Conservation (phyloP, 2,113 vertebrate species). For the Phyllopteryx taeniolatus region DNA sequence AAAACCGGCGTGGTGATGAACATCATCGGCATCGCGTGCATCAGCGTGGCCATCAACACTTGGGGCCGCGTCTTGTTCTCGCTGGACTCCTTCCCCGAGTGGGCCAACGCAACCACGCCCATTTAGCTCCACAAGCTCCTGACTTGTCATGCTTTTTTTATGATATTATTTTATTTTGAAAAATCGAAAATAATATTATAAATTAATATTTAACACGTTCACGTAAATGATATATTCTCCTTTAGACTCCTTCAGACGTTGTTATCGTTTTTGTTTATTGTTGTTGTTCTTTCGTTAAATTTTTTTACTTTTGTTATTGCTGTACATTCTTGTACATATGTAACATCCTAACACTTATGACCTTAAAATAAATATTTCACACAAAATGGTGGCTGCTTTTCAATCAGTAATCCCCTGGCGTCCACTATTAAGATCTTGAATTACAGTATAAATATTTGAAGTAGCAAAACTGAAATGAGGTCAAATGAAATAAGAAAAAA, state of each 20-base stretch:
- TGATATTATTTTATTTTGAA: neutral
- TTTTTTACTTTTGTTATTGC: neutral
- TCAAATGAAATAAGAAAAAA: too few species aligned
- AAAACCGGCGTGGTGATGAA: conserved; percentile 88
- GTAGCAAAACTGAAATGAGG: too few species aligned
- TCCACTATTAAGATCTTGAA: neutral
- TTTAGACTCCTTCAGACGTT: too few species aligned
- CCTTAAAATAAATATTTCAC: neutral
- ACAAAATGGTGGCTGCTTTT: neutral
- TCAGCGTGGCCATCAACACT: conserved; percentile 86
- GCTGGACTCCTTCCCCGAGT: conserved; percentile 82
- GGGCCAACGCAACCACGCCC: conserved; percentile 74
- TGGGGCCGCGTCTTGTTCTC: conserved; percentile 85
- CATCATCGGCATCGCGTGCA: conserved; percentile 81
- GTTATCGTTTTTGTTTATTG: neutral
- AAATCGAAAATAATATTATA: neutral
- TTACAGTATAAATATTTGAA: too few species aligned
- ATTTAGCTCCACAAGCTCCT: conserved; percentile 18
- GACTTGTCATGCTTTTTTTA: neutral
- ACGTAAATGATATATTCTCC: neutral
- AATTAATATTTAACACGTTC: neutral
- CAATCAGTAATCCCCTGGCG: neutral
- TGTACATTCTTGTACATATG: neutral
- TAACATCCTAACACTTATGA: neutral
- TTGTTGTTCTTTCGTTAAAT: neutral